phyloP scores from a whole-genome alignment of 2,797 vertebrate genomes.

The Taeniopygia guttata region DNA sequence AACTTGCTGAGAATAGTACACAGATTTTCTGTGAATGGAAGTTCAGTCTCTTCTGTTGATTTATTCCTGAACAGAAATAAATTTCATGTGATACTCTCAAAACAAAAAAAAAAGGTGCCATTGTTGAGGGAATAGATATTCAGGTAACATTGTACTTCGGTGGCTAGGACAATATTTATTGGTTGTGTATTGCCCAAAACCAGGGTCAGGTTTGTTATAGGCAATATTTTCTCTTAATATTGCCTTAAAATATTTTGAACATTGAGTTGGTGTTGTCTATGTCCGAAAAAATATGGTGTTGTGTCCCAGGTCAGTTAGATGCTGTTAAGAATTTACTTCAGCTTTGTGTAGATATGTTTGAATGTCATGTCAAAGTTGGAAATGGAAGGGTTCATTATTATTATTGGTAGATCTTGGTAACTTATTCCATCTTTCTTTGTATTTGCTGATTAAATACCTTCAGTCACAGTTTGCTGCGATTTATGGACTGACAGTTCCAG shows the following conservation, averaged over 20 bases:
- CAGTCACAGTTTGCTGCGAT: neutral
- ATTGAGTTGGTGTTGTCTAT: neutral
- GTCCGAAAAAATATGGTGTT: neutral
- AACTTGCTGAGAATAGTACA: neutral
- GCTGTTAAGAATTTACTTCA: neutral
- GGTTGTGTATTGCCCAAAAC: neutral
- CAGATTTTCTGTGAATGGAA: neutral
- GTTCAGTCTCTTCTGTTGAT: neutral
- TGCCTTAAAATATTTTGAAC: neutral
- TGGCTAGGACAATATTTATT: neutral
- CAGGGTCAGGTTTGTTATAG: neutral
- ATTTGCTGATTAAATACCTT: neutral
- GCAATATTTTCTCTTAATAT: neutral
- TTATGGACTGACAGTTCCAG: neutral
- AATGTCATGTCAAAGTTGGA: neutral
- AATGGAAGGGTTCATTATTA: neutral
- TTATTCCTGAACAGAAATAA: neutral
- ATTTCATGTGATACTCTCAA: neutral
- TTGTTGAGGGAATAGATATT: neutral
- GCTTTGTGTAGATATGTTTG: neutral
- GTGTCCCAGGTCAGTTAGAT: neutral
- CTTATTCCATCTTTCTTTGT: slow-evolving; percentile 12
- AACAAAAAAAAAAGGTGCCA: neutral
- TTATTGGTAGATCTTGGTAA: slow-evolving; percentile 24
- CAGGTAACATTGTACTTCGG: neutral